Percentiles rank a stretch among this genome's conserved stretches.
These are phyloP conservation scores for Carassius auratus DNA, from an alignment of 2,113 vertebrate genomes.

Conservation along the genomic window DNA sequence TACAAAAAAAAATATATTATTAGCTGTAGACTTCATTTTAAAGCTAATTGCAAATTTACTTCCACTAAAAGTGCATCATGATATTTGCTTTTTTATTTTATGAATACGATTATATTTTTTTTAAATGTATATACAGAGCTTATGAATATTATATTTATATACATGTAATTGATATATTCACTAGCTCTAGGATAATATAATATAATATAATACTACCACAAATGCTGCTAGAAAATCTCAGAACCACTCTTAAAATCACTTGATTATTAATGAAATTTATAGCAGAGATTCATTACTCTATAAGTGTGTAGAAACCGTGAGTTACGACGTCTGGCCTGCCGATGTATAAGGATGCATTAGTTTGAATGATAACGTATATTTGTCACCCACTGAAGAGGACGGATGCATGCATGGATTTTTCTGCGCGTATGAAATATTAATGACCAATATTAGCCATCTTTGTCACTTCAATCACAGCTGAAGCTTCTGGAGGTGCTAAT, in stretches of 20 bases:
- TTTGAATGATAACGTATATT: conserved; percentile 15
- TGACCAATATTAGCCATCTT: conserved; percentile 90
- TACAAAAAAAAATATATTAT: neutral
- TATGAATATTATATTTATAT: too few species aligned
- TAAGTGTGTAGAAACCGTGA: neutral
- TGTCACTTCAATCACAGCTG: conserved; percentile 86
- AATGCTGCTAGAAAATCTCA: neutral
- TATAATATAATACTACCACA: neutral
- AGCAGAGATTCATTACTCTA: conserved; percentile 19
- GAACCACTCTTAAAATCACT: too few species aligned
- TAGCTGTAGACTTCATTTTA: too few species aligned
- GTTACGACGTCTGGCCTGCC: neutral
- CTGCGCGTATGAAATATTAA: conserved; percentile 93
- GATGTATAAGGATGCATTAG: conserved; percentile 8
- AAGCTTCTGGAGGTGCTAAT: conserved; percentile 84
- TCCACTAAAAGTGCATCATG: too few species aligned
- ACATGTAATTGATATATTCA: too few species aligned
- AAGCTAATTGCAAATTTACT: too few species aligned
- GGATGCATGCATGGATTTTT: conserved; percentile 51
- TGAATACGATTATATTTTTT: too few species aligned
- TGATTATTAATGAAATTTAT: neutral
- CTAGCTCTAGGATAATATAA: too few species aligned
- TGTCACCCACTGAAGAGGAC: conserved; percentile 40
- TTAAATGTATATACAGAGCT: too few species aligned
- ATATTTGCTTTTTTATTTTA: too few species aligned